Evolutionary conservation across 1,140 invertebrate genomes (phyloP).

Genomic region (Trichogramma pretiosum): DNA sequence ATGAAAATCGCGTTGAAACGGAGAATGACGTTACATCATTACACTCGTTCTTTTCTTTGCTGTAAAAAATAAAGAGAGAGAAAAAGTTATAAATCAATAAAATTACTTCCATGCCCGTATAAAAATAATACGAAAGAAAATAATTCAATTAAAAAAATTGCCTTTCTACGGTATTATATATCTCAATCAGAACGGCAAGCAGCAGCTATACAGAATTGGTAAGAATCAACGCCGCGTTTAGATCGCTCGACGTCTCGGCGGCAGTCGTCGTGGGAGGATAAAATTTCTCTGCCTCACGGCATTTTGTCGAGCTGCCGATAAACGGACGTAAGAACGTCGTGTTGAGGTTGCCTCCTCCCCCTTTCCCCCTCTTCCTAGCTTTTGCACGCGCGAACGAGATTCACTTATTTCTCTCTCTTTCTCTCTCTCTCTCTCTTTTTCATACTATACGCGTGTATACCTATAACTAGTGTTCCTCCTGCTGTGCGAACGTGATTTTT

Average conservation of each 20-base stretch:
- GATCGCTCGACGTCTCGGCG: not conserved
- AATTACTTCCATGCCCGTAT: not conserved
- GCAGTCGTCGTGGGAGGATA: no score
- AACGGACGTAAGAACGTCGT: conserved; percentile 15
- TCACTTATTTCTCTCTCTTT: no score
- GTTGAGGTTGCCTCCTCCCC: conserved; percentile 9
- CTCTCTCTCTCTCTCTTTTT: no score
- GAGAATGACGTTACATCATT: not conserved
- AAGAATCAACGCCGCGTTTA: not conserved
- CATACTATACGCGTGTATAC: no score
- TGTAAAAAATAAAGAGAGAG: not conserved
- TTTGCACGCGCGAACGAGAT: no score
- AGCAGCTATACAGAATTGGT: conserved; percentile 6
- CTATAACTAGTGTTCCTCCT: no score
- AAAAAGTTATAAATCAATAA: no score
- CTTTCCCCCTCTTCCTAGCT: no score
- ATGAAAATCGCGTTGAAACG: not conserved
- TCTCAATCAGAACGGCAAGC: not conserved
- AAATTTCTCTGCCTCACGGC: conserved; percentile 8
- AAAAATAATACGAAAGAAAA: not conserved
- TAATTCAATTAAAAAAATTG: conserved; percentile 11
- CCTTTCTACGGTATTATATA: not conserved
- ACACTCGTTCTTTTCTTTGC: not conserved
- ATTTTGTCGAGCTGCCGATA: conserved; percentile 15
- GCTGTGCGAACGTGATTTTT: conserved; percentile 8